Evolutionary conservation across 2,797 vertebrate species (phyloP), one percentile per base, ranked within the genome.

Genomic region (Ceryle rudis): DNA sequence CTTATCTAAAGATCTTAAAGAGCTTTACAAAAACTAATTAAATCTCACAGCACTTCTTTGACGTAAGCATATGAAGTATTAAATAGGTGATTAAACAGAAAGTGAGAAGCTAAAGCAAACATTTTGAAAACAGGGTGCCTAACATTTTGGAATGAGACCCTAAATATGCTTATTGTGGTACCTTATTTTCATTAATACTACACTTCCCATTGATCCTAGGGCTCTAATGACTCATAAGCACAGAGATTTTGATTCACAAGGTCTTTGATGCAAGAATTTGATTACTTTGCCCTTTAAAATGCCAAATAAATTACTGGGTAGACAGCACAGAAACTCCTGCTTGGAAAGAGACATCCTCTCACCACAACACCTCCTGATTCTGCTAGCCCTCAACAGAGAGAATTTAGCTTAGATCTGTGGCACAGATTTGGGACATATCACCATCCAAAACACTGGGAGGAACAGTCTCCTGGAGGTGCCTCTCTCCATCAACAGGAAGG

Each of bases 1-100:
- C 95, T 95, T 90, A 89, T 42, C 60, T 67, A 42, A 89, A 91
- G 61, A 91, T 93, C 86, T 96, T 74, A 67, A 88, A 92, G 23
- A 92, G 44, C 39, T 90, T 95, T 81, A 70, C 41, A 93, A 92
- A 91, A 95, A 90, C 78, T 86, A 95, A 93, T 96, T 95, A 90
- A 92, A 71, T 69, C 41, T 86, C 84, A 49, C 31, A 78, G 62
- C 44, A 55, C 61, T 93, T 85, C 69, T 95, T 93, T 86, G 57
- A 81, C 37, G 0, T 80, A 81, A 44, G 9, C 31, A 72, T 57
- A 84, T 70, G 42, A 90, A 90, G 55, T 72, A 90, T 81, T 78
- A 89, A 95, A 86, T 42, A 88, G 88, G 46, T 82, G 61, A 74
- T 87, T 91, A 79, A 81, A 72, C 46, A 60, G 47, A 64, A 84